These are phyloP conservation scores for Gasterosteus nipponicus DNA, from an alignment of 2,113 vertebrate genomes.

Conservation along the genomic window DNA sequence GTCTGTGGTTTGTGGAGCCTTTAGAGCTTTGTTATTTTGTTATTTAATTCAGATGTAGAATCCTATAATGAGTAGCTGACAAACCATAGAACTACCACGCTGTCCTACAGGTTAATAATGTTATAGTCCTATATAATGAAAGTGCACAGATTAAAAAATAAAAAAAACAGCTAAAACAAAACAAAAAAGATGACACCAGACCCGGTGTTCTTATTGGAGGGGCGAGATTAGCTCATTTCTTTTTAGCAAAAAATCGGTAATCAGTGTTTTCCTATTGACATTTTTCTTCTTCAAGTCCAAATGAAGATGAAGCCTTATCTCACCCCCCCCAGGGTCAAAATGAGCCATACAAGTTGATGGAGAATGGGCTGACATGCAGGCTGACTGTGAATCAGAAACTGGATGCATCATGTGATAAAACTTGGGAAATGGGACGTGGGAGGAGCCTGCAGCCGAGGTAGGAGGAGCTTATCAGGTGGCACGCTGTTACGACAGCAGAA, in stretches of 20 bases:
- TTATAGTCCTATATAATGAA: conserved; percentile 90
- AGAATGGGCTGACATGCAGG: conserved; percentile 76
- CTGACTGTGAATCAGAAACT: conserved; percentile 56
- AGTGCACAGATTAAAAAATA: conserved; percentile 91
- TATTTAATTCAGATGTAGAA: conserved; percentile 67
- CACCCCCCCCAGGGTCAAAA: conserved; percentile 34
- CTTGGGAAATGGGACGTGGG: conserved; percentile 55
- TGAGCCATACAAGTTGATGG: conserved; percentile 70
- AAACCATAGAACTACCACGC: conserved; percentile 84
- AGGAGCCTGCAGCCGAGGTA: conserved; percentile 84
- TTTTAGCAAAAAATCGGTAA: no score
- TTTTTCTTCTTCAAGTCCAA: no score
- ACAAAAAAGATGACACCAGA: conserved; percentile 68
- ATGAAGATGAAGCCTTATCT: no score
- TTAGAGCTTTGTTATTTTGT: conserved; percentile 63
- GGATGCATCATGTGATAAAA: conserved; percentile 44
- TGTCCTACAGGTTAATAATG: conserved; percentile 82
- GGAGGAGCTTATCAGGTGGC: conserved; percentile 75
- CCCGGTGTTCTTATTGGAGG: conserved; percentile 55
- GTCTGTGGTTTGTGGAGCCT: conserved; percentile 77
- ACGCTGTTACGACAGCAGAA: conserved; percentile 68
- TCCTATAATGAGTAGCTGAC: conserved; percentile 74
- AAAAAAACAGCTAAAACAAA: conserved; percentile 70
- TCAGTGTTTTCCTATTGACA: no score
- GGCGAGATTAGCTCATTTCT: conserved; percentile 57